Evolutionary conservation across 1,140 invertebrate genomes (phyloP).

Genomic region (Ephestia elutella): DNA sequence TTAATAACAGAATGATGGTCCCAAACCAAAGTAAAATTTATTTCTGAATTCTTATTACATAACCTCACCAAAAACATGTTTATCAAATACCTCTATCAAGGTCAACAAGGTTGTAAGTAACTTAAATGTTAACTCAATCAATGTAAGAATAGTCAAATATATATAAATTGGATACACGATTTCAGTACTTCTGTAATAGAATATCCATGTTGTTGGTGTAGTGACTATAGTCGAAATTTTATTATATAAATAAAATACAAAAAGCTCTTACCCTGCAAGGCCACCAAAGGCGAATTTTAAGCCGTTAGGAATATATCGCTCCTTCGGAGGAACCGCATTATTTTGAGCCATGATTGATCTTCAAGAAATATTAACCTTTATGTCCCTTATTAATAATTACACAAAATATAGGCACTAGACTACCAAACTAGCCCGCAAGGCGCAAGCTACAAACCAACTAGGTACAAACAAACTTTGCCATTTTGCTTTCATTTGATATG

Average conservation of each 20-base stretch:
- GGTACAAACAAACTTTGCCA: too few species aligned
- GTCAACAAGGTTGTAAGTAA: conserved; percentile 10
- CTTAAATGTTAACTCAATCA: neutral
- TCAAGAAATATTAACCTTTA: neutral
- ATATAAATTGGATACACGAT: too few species aligned
- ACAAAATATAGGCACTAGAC: too few species aligned
- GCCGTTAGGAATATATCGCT: conserved; percentile 75
- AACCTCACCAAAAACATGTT: neutral
- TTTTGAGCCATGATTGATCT: conserved; percentile 35
- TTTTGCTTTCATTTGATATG: too few species aligned
- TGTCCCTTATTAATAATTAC: neutral
- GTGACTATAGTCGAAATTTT: too few species aligned
- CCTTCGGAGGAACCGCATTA: conserved; percentile 32
- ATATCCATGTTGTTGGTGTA: too few species aligned
- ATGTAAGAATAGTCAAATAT: too few species aligned
- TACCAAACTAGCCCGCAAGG: too few species aligned
- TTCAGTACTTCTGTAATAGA: too few species aligned
- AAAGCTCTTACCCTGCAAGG: conserved; percentile 78
- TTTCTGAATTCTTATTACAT: neutral
- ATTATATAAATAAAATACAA: neutral
- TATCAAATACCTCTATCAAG: conserved; percentile 17
- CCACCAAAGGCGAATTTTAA: conserved; percentile 81
- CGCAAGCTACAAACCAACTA: too few species aligned
- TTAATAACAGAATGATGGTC: too few species aligned
- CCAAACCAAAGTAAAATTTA: too few species aligned